Base-by-base conservation (phyloP, 2,113 vertebrate species). In the Nettapus auritus region DNA sequence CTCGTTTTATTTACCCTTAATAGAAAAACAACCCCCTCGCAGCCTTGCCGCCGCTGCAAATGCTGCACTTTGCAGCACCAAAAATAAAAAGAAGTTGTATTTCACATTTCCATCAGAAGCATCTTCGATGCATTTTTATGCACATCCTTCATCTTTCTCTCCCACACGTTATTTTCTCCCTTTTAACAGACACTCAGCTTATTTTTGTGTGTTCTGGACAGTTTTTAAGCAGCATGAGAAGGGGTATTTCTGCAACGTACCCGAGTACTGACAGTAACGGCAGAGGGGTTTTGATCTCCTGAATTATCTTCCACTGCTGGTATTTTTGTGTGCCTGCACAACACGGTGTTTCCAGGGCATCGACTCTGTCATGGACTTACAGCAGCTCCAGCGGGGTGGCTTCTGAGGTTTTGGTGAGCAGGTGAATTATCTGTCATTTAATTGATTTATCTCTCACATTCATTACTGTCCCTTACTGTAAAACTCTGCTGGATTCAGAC, bases 1-100 rank as follows among this genome's bases (percentile, higher is more conserved):
- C 89, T 96, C 59, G 46, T 97, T 96, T 97, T 96, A 96, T 96
- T 97, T 96, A 95, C 88, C 93, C 91, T 95, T 96, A 95, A 96
- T 84, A 93, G 93, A 82, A 95, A 97, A 95, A 82, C 76, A 91
- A 42, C 40, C 50, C 78, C 90, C 87, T 91, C 86, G 29, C 94
- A 94, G 94, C 77, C 93, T 82, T 89, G 88, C 75, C 44, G 19
- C 70, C 86, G 83, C 62, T 92, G 56, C 90, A 67, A 90, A 86
- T 76, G 64, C 92, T 17, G 11, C 82, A 40, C 93, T 93, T 82
- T 5, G 63, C 82, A 64, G 90, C 80, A 86, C 12, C 86, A 83
- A 91, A 90, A 92, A 95, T 59, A 97, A 96, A 95, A 88, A 95
- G 87, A 97, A 97, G 95, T 91, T 92, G 74, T 71, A 91, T 97